Evolutionary conservation across 2,888 invertebrate species (phyloP).

Genomic region (Noctua fimbriata): DNA sequence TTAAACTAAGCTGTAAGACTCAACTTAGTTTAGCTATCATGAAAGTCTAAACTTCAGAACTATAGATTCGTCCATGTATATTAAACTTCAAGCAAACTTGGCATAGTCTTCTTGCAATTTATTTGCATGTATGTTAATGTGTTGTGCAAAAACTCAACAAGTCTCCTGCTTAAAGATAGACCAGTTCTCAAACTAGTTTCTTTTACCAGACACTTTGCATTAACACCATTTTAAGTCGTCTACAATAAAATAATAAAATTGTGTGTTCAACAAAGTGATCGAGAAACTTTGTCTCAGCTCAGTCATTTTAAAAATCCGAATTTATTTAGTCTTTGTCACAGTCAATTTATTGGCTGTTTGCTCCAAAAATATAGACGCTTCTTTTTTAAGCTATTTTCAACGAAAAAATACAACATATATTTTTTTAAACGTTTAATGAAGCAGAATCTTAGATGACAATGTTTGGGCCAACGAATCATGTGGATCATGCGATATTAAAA

Average conservation of each 20-base stretch:
- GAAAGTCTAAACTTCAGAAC: slow-evolving; percentile 7
- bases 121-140: slow-evolving; percentile 40
- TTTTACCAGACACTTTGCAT: slow-evolving; percentile 10
- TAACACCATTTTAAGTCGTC: slow-evolving; percentile 27
- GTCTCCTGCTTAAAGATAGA: slow-evolving; percentile 21
- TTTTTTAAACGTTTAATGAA: background rate
- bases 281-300: background rate
- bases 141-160: slow-evolving; percentile 32
- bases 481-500: background rate
- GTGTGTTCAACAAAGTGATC: slow-evolving; percentile 17
- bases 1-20: background rate
- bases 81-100: slow-evolving; percentile 24
- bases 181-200: slow-evolving; percentile 43
- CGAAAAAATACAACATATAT: background rate
- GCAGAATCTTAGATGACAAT: background rate
- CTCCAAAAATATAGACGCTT: slow-evolving; percentile 1
- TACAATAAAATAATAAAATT: slow-evolving; percentile 23
- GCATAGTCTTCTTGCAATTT: slow-evolving; percentile 18
- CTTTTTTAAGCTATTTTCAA: background rate
- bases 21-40: slow-evolving; percentile 7
- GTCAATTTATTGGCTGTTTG: background rate
- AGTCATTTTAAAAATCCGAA: background rate
- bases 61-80: slow-evolving; percentile 4
- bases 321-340: slow-evolving; percentile 12
- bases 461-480: background rate